These are phyloP conservation scores for Pseudocheirus occidentalis DNA, from an alignment of 2,797 vertebrate species.

Conservation along the genomic window DNA sequence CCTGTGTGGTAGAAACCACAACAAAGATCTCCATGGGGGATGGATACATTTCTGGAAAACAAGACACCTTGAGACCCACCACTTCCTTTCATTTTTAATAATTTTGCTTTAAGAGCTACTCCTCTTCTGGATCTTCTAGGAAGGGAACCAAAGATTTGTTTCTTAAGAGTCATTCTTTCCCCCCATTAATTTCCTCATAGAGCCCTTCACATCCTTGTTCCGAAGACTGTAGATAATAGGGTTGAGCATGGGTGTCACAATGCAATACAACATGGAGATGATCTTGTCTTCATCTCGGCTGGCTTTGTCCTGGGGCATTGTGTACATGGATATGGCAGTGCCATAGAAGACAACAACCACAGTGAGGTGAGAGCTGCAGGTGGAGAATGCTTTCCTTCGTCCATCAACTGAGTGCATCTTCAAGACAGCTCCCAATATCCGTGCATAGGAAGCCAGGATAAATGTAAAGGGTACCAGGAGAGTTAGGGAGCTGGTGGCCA, in stretches of 20 bases:
- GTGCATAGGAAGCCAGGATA: not conserved
- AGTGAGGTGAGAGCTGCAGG: conserved; percentile 43
- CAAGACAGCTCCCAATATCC: conserved; percentile 14
- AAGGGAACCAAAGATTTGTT: not conserved
- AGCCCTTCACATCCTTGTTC: conserved; percentile 27
- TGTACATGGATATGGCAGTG: conserved; percentile 41
- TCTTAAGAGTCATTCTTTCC: not conserved
- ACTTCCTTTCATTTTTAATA: not conserved
- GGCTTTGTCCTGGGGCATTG: conserved; percentile 42
- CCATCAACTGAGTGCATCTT: conserved; percentile 28
- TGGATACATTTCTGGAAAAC: not conserved
- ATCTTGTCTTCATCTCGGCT: conserved; percentile 42
- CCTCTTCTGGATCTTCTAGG: not conserved
- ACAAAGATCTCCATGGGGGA: not conserved
- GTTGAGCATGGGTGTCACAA: conserved; percentile 47
- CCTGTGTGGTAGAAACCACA: not conserved
- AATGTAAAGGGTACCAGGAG: conserved; percentile 41
- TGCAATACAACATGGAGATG: conserved; percentile 57
- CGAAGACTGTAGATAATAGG: conserved; percentile 62
- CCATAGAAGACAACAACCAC: conserved; percentile 33
- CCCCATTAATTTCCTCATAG: conserved; percentile 30
- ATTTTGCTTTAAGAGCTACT: not conserved
- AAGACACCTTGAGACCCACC: not conserved
- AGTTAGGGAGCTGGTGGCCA: conserved; percentile 38
- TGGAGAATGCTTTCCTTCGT: conserved; percentile 43